phyloP scores from a whole-genome alignment of 2,797 vertebrate genomes.

The Sebastolobus altivelis region DNA sequence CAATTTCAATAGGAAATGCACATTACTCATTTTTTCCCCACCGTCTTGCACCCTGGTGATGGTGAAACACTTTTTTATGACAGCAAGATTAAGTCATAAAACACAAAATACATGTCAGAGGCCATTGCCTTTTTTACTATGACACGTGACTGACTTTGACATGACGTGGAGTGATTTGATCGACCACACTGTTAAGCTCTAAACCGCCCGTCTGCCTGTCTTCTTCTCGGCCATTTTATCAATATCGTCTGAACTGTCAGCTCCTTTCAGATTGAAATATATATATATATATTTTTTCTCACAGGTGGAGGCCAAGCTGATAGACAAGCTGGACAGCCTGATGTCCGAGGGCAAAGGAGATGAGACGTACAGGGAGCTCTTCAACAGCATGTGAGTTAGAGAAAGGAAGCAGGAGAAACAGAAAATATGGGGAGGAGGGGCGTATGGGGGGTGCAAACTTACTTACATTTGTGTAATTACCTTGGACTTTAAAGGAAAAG shows the following conservation, averaged over 20 bases:
- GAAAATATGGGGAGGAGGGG: not conserved
- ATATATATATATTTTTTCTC: conserved; percentile 31
- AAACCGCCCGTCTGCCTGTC: not conserved
- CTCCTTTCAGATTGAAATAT: not conserved
- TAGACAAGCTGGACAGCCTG: conserved; percentile 98
- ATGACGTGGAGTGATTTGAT: not conserved
- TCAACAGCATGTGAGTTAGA: conserved; percentile 83
- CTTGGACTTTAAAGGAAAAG: not conserved
- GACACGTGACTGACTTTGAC: not conserved
- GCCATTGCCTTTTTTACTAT: not conserved
- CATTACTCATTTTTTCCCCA: not conserved
- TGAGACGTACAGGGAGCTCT: conserved; percentile 94
- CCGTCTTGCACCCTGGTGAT: not conserved
- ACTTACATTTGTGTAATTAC: not conserved
- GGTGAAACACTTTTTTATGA: not conserved
- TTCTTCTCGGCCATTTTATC: not conserved
- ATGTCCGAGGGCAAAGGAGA: conserved; percentile 99
- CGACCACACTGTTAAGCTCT: not conserved
- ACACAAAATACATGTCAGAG: not conserved
- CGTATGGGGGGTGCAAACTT: not conserved
- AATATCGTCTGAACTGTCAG: not conserved
- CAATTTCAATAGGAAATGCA: not conserved
- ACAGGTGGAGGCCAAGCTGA: conserved; percentile 98
- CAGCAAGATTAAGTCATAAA: not conserved
- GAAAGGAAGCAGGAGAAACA: not conserved